Evolutionary conservation across 2,113 vertebrate genomes (phyloP).

Genomic region (Bufo gargarizans): DNA sequence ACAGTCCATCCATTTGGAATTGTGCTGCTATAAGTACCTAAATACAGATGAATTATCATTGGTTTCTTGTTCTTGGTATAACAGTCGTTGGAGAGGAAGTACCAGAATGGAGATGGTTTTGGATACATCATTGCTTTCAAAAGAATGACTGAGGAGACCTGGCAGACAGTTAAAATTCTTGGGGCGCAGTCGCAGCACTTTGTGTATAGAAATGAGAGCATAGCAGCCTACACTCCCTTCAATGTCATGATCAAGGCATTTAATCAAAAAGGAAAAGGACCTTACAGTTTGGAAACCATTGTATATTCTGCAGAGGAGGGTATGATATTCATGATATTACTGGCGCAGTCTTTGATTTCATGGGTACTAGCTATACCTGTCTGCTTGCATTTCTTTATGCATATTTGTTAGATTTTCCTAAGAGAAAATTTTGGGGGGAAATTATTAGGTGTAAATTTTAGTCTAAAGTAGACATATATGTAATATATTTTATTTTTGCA

Average conservation of each 20-base stretch:
- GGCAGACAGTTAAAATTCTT: slow-evolving; percentile 77
- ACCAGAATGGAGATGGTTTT: slow-evolving; percentile 93
- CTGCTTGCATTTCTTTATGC: neutral
- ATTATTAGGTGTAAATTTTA: no score
- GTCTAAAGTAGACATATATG: no score
- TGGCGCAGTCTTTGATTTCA: neutral
- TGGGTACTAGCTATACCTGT: neutral
- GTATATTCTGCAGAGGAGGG: slow-evolving; percentile 96
- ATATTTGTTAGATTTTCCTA: no score
- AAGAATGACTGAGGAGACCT: slow-evolving; percentile 74
- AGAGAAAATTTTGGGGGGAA: no score
- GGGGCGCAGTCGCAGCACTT: slow-evolving; percentile 86
- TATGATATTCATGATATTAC: slow-evolving; percentile 60
- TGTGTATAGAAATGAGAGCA: slow-evolving; percentile 87
- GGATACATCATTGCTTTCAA: slow-evolving; percentile 91
- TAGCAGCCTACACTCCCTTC: slow-evolving; percentile 87
- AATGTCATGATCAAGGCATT: slow-evolving; percentile 92
- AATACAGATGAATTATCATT: neutral
- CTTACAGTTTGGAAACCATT: slow-evolving; percentile 85
- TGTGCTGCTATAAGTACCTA: neutral
- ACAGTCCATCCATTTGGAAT: neutral
- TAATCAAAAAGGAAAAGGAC: slow-evolving; percentile 90
- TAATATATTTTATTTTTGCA: neutral
- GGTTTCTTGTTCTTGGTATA: slow-evolving; percentile 29
- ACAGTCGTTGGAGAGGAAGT: slow-evolving; percentile 87